Percentiles rank a stretch among this genome's conserved stretches.
Evolutionary conservation across 2,888 invertebrate species (phyloP).

Genomic region (Chironomus tentans): DNA sequence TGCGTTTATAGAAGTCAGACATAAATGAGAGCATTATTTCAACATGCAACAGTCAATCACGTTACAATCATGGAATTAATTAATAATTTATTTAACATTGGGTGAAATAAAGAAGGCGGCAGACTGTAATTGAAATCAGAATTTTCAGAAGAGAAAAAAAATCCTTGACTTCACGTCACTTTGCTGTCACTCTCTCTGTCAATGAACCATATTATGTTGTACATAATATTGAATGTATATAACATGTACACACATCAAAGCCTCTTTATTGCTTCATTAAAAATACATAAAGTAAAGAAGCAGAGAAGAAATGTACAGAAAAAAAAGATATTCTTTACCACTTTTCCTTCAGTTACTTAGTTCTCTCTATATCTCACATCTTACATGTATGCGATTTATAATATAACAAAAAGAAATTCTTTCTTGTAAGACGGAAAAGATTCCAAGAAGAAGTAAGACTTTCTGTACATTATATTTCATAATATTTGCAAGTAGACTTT

Average conservation of each 20-base stretch:
- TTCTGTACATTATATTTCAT: background rate
- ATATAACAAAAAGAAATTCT: no score
- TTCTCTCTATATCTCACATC: no score
- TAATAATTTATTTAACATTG: no score
- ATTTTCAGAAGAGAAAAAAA: background rate
- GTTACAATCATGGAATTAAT: no score
- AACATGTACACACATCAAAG: background rate
- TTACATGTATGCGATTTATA: no score
- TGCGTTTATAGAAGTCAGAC: background rate
- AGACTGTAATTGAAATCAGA: background rate
- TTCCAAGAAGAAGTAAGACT: no score
- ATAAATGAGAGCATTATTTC: background rate
- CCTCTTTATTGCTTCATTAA: background rate
- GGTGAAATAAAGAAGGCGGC: background rate
- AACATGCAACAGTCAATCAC: background rate
- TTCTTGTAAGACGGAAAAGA: no score
- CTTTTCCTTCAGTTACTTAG: no score
- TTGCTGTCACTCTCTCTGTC: background rate
- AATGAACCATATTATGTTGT: background rate
- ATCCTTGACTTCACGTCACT: background rate
- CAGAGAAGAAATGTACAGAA: no score
- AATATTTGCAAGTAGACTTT: background rate
- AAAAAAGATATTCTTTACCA: no score
- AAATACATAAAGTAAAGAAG: background rate
- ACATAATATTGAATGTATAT: background rate